Conservation (phyloP, 2,113 vertebrate genomes). For the Menura novaehollandiae region DNA sequence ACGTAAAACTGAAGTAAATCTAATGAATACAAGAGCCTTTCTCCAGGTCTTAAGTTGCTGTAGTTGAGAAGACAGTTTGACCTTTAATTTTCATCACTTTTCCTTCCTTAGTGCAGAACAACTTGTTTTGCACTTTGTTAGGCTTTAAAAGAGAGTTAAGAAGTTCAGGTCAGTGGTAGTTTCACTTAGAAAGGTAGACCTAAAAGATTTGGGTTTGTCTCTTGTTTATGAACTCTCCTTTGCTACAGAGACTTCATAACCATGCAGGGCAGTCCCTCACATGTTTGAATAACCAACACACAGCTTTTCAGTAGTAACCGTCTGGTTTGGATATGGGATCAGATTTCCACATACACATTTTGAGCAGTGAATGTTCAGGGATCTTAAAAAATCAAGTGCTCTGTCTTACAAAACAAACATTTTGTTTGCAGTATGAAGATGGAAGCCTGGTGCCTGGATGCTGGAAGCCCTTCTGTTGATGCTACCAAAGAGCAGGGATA, state of each 20-base stretch:
- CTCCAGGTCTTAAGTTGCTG: background rate
- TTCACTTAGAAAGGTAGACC: background rate
- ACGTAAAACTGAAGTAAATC: background rate
- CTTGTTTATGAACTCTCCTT: background rate
- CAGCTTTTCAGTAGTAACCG: background rate
- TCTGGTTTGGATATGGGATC: background rate
- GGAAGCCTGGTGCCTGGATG: background rate
- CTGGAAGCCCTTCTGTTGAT: background rate
- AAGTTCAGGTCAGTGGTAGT: background rate
- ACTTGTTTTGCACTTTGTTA: background rate
- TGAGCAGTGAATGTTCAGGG: background rate
- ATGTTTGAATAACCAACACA: background rate
- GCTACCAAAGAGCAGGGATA: accelerated
- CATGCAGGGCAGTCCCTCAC: background rate
- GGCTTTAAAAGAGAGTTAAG: background rate
- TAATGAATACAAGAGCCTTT: background rate
- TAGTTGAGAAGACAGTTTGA: background rate
- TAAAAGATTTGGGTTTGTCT: background rate
- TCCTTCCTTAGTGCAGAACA: background rate
- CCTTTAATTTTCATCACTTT: background rate
- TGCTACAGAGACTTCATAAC: background rate
- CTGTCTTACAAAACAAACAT: background rate
- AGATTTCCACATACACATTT: background rate
- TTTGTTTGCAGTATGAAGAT: background rate
- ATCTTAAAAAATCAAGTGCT: background rate